Base-by-base conservation (phyloP, 2,113 vertebrate genomes). In the Lycocorax pyrrhopterus region DNA sequence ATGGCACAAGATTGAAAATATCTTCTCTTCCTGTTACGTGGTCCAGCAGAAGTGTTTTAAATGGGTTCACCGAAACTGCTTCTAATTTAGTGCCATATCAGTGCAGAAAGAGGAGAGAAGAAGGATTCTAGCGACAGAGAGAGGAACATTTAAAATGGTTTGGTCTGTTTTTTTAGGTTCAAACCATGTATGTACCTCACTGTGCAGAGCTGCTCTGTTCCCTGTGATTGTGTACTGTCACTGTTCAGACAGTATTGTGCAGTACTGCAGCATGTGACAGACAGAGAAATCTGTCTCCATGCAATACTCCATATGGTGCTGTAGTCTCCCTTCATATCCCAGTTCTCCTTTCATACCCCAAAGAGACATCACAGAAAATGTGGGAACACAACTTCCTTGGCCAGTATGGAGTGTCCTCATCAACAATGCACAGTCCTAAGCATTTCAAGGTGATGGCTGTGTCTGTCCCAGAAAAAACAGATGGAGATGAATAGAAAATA, bases 161-260 rank as follows among this genome's bases (percentile, higher is more conserved):
- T 63, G 12, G 3, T 59, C 30, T 83, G 6, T 1, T 7, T 56
- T 62, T 64, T 72, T 79, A 27, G 33, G 5, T 58, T 89, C 46
- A 21, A 73, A 9, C 10, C 16, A 1, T 16, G 13, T 32, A 1
- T 9, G 19, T n/a, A 26, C 12, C 8, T 52, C 27, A 4, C 5
- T 46, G 32, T 58, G 41, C 41, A 77, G 72, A 62, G 64, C 67
- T 84, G 68, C 52, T 69, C 13, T 52, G 23, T 35, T 62, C 37
- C 21, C 25, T 0, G 0, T 30, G 44, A 32, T 5, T 33, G 43
- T n/a, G 30, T 9, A 2, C 12, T 62, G 41, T 53, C 46, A 9
- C 49, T 1, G 0, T 29, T 84, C 53, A 76, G 35, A 9, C 18
- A 46, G 13, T 2, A 6, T 8, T 47, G 27, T 5, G 8, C 46